These are phyloP conservation scores for Meloidogyne exigua DNA, from an alignment of 1,140 invertebrate genomes.

Conservation along the genomic window DNA sequence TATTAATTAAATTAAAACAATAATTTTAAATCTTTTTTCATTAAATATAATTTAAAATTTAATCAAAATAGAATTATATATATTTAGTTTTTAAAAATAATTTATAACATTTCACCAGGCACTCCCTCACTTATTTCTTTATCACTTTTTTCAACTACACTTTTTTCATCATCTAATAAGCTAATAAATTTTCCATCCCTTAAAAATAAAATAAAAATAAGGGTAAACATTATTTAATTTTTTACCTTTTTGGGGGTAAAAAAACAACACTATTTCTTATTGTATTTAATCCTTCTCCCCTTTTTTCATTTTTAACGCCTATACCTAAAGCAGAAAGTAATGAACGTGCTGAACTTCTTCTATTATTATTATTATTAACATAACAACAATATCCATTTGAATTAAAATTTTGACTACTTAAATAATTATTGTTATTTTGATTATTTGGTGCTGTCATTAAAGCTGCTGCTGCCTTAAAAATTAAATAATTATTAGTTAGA, in stretches of 20 bases:
- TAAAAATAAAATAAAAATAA: neutral
- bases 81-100: neutral
- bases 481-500: no score
- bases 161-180: neutral
- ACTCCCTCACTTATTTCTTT: neutral
- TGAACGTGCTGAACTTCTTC: neutral
- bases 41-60: no score
- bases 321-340: slow-evolving; percentile 1
- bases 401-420: neutral
- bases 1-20: no score
- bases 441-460: neutral
- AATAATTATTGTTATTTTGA: neutral
- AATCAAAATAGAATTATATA: no score
- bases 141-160: neutral
- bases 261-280: neutral
- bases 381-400: neutral
- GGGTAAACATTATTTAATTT: neutral
- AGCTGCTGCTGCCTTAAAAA: neutral
- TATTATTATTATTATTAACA: neutral
- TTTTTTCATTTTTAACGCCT: neutral
- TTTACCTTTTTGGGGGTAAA: slow-evolving; percentile 1
- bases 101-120: neutral
- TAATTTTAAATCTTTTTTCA: no score
- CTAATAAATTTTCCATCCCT: neutral
- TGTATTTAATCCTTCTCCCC: neutral